Evolutionary conservation across 2,113 vertebrate species (phyloP).

Genomic region (Hippocampus mohnikei): DNA sequence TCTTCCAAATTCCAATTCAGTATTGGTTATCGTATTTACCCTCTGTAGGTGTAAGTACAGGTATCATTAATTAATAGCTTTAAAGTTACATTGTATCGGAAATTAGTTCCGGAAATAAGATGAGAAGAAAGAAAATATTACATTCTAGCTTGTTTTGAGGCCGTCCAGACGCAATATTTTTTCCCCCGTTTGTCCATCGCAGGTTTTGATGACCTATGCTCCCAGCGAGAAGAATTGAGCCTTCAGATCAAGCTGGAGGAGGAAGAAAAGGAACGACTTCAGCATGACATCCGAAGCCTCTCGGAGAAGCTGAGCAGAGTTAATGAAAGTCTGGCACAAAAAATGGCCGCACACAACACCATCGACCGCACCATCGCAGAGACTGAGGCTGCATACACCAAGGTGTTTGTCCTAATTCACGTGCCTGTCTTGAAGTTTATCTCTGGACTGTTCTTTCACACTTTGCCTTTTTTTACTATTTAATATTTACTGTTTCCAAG

Average conservation of each 20-base stretch:
- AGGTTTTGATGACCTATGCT: constrained; percentile 85
- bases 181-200: not conserved
- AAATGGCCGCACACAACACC: constrained; percentile 72
- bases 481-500: too few species aligned
- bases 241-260: constrained; percentile 83
- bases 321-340: constrained; percentile 82
- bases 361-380: constrained; percentile 86
- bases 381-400: constrained; percentile 82
- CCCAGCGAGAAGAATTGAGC: constrained; percentile 82
- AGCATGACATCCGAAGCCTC: constrained; percentile 80
- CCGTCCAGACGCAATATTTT: not conserved
- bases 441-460: not conserved
- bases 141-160: not conserved
- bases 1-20: not conserved
- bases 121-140: not conserved
- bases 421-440: not conserved
- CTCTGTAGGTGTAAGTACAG: not conserved
- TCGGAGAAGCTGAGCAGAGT: constrained; percentile 79
- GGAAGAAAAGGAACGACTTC: constrained; percentile 83
- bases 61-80: not conserved
- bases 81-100: not conserved
- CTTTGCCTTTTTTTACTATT: too few species aligned
- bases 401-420: constrained; percentile 70
- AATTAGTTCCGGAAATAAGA: not conserved
- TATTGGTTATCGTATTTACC: not conserved